Evolutionary conservation across 2,888 invertebrate genomes (phyloP).

Genomic region (Chrysolina haemoptera): DNA sequence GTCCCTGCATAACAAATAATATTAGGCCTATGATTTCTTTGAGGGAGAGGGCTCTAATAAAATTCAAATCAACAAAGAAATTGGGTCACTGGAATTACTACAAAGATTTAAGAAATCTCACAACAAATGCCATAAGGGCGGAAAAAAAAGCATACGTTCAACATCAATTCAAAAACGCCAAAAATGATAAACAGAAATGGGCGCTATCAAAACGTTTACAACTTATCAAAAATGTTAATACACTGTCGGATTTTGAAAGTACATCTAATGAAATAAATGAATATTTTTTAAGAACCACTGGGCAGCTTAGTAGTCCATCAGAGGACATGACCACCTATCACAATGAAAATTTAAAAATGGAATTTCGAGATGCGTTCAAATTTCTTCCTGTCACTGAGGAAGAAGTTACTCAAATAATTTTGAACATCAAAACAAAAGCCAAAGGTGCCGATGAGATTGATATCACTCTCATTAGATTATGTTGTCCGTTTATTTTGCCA

Average conservation of each 20-base stretch:
- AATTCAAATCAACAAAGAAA: slow-evolving; percentile 21
- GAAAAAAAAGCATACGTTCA: too few species aligned
- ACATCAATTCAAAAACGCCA: background rate
- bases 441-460: too few species aligned
- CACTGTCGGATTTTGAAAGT: background rate
- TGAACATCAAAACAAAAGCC: too few species aligned
- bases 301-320: background rate
- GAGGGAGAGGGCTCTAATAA: background rate
- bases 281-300: background rate
- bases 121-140: too few species aligned
- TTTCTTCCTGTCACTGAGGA: too few species aligned
- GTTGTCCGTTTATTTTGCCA: too few species aligned
- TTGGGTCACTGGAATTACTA: slow-evolving; percentile 7
- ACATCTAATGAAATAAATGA: background rate
- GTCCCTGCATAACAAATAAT: slow-evolving; percentile 15
- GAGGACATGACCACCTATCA: background rate
- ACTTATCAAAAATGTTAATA: background rate
- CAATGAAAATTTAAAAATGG: background rate
- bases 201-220: background rate
- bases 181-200: slow-evolving; percentile 1
- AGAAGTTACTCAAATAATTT: too few species aligned
- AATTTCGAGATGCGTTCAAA: too few species aligned
- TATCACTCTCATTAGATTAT: too few species aligned
- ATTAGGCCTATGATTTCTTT: slow-evolving; percentile 16
- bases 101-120: slow-evolving; percentile 2